phyloP scores from a whole-genome alignment of 2,113 vertebrate species.

The Desmodus rotundus region DNA sequence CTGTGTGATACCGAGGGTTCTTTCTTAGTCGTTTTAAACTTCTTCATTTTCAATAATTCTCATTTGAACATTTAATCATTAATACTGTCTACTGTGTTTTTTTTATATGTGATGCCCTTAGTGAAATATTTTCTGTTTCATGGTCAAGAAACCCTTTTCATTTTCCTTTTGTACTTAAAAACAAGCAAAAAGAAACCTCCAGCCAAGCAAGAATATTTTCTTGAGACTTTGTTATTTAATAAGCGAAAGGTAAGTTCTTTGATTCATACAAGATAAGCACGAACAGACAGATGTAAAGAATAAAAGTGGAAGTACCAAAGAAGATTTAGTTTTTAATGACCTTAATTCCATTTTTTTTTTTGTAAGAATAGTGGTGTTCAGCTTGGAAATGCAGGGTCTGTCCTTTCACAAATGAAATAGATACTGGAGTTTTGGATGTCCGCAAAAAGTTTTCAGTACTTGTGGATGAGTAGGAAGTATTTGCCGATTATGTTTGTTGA shows the following conservation, averaged over 20 bases:
- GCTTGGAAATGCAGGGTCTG: not conserved
- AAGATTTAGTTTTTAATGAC: not conserved
- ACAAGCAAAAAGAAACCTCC: not conserved
- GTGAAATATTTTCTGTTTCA: not conserved
- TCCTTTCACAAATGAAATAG: not conserved
- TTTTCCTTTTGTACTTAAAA: not conserved
- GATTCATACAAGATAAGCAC: not conserved
- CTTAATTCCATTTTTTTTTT: not conserved
- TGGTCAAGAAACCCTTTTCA: not conserved
- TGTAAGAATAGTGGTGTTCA: not conserved
- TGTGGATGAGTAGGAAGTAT: not conserved
- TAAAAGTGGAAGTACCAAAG: not conserved
- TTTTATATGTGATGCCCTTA: not conserved
- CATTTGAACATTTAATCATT: constrained; percentile 21
- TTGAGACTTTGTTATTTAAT: not conserved
- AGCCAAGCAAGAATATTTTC: not conserved
- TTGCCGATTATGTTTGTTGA: not conserved
- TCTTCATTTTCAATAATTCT: not conserved
- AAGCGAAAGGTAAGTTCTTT: not conserved
- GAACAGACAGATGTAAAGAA: not conserved
- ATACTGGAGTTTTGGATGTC: not conserved
- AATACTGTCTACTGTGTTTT: not conserved
- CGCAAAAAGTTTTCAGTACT: not conserved
- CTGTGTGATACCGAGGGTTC: not conserved
- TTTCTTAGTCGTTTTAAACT: not conserved